Base-by-base conservation (phyloP, 2,888 invertebrate species). In the Serripes groenlandicus region DNA sequence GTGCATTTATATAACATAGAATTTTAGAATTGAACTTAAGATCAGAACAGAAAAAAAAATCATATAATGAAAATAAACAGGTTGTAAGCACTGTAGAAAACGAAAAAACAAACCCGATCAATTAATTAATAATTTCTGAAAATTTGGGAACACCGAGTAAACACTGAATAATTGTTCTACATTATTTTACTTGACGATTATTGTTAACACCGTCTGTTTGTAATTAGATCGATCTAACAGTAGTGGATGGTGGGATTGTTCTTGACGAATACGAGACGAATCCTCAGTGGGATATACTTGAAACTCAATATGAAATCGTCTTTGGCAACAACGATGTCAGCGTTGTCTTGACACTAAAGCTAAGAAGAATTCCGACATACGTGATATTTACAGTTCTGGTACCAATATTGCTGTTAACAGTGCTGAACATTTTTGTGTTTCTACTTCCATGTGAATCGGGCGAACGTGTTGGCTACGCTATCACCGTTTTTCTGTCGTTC, bases 391-490 rank as follows among this genome's bases (percentile, higher is more conserved):
- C 62, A n/a, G 62, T 62, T 11, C 18, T 62, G 9, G 21, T 34
- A 18, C 62, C 62, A 1, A 34, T 62, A 34, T 30, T 62, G 21
- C 30, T 62, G 62, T n/a, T 62, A n/a, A 34, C 34, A 2, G n/a
- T 62, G n/a, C 30, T 62, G 34, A 62, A 62, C 21, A 4, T 62
- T 9, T 62, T 62, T 62, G 62, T 62, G 32, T 62, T 62, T n/a
- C n/a, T 62, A 28, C n/a, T 62, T 21, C 62, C 62, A 34, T 62
- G 62, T 35, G 62, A 62, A 9, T 62, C 62, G 7, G 62, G 62
- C 9, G 62, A 62, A 34, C 9, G 62, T 21, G 62, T 62, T 35
- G n/a, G 62, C 34, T 62, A 62, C n/a, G 62, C 62, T 15, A n/a
- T 62, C 1, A 62, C 62, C 2, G 62, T 62, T 18, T 62, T 62